Percentiles rank a stretch among this genome's conserved stretches.
phyloP scores from a whole-genome alignment of 2,888 invertebrate species.

The Megamerina dolium region DNA sequence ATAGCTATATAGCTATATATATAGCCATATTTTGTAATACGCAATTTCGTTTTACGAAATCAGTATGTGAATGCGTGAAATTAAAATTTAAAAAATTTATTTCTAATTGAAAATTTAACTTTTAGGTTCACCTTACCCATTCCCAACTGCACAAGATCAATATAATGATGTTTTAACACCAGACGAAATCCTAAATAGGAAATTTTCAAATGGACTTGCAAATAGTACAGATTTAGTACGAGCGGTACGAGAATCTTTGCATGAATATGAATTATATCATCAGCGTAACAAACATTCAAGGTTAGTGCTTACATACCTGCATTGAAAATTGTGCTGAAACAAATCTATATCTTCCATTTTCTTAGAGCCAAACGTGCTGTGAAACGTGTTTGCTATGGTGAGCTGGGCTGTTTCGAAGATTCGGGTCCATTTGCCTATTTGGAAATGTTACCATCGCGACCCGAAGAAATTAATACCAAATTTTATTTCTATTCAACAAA shows the following conservation, averaged over 20 bases:
- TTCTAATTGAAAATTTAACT: too few species aligned
- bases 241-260: conserved; percentile 32
- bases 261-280: conserved; percentile 27
- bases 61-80: too few species aligned
- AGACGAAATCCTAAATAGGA: conserved; percentile 9
- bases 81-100: too few species aligned
- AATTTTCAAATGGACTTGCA: conserved; percentile 17
- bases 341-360: conserved; percentile 4
- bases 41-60: too few species aligned
- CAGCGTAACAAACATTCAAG: conserved; percentile 21
- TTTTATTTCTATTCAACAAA: conserved; percentile 70
- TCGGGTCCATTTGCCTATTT: conserved; percentile 84
- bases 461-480: conserved; percentile 80
- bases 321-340: not conserved
- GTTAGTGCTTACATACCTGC: conserved; percentile 8
- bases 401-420: conserved; percentile 88
- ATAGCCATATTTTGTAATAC: too few species aligned
- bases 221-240: conserved; percentile 30
- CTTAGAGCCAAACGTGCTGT: conserved; percentile 69
- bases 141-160: conserved; percentile 1
- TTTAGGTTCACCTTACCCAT: not conserved
- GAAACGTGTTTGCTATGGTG: conserved; percentile 78
- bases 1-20: too few species aligned
- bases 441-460: conserved; percentile 80
- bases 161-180: too few species aligned